Evolutionary conservation across 1,140 invertebrate species (phyloP), one percentile per base, ranked within the genome.

Genomic region (Chrysoperla carnea): DNA sequence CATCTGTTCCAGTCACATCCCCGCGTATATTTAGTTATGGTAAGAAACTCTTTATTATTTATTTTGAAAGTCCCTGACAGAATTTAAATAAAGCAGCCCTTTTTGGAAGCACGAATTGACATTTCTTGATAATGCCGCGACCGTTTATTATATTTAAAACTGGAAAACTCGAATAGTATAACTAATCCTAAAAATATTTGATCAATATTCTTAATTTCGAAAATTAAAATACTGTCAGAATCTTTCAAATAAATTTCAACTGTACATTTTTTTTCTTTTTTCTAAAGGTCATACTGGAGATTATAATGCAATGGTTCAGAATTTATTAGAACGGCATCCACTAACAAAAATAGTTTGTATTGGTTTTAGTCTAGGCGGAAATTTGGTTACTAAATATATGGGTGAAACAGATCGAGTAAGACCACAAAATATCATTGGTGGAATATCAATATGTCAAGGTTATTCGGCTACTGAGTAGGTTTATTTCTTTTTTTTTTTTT

Each of bases 281-380:
- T 23, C 17, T 52, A 14, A 58, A 89, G 85, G 86, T 38, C 75
- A 86, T 54, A 90, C 87, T 1, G 81, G 81, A 38, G 89, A 94
- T 62, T 87, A 79, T 53, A 69, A 74, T 41, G 72, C 70, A 29
- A 90, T 93, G 84, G 57, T 91, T 29, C 68, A 73, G 41, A 74
- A 79, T 57, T 58, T 92, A 31, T 47, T 74, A 44, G 70, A 76
- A 40, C 70, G 75, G 48, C 84, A 86, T 63, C 74, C 81, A 1
- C 68, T 71, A 23, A 84, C 81, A 14, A 76, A 75, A 53, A 70
- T 91, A 37, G 73, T 93, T 42, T 73, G 80, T 44, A 75, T 93
- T 17, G 90, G 90, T 28, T 93, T 92, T 58, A 91, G 86, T 61
- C 74, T 94, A 59, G 86, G 86, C 29, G 88, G 81, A 6, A 92